phyloP scores from a whole-genome alignment of 1,140 invertebrate species.

The Hyphantria cunea region DNA sequence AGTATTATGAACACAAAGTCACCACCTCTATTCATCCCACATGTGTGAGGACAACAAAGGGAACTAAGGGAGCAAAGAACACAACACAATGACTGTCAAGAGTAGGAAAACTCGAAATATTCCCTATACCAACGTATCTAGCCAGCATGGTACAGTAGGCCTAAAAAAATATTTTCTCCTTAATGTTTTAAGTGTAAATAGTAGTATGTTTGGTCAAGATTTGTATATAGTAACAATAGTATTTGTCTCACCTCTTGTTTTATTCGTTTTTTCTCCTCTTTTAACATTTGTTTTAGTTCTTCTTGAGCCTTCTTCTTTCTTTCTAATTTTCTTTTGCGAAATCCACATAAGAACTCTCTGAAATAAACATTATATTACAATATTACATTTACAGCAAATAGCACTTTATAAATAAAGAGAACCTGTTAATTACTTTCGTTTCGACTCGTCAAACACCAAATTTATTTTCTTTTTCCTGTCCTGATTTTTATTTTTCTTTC shows the following conservation, averaged over 20 bases:
- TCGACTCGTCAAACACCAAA: constrained; percentile 78
- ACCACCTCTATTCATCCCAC: too few species aligned
- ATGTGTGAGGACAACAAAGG: too few species aligned
- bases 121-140: too few species aligned
- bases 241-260: constrained; percentile 84
- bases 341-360: constrained; percentile 88
- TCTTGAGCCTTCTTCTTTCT: constrained; percentile 87
- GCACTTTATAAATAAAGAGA: neutral
- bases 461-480: constrained; percentile 69
- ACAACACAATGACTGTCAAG: too few species aligned
- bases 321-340: constrained; percentile 89
- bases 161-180: too few species aligned
- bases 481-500: constrained; percentile 62
- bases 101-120: too few species aligned
- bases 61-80: too few species aligned
- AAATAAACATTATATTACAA: constrained; percentile 34
- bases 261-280: constrained; percentile 88
- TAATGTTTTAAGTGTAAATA: too few species aligned
- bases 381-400: neutral
- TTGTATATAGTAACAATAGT: too few species aligned
- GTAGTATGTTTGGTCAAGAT: neutral
- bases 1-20: too few species aligned
- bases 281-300: constrained; percentile 85
- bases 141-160: too few species aligned
- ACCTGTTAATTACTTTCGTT: constrained; percentile 62